Evolutionary conservation across 2,113 vertebrate species (phyloP), one percentile per base, ranked within the genome.

Genomic region (Platysteira castanea): DNA sequence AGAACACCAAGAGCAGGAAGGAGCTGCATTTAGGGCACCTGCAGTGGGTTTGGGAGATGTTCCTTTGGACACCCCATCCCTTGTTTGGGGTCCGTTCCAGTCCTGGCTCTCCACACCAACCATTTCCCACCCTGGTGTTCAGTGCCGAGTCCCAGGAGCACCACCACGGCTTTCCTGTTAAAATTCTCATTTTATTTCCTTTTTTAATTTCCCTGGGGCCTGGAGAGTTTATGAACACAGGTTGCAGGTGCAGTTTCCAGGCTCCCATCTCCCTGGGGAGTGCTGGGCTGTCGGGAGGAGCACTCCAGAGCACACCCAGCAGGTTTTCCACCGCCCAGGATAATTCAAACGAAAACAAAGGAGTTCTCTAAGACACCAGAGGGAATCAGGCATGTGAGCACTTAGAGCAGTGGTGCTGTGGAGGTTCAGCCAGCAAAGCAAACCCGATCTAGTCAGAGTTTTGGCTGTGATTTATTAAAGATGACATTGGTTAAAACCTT

Each of bases 401-500:
- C 82, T 82, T 59, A 11, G 6, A 70, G 74, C 42, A 22, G 65
- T 5, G 15, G 15, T 28, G 12, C 52, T 14, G 20, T 1, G 57
- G 86, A 70, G 82, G 24, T 76, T 35, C 5, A 19, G 92, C 75
- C 83, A 81, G 92, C 41, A 53, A 76, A 95, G 80, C 85, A 88
- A 88, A 93, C 24, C 76, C 2, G 2, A 86, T 35, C 68, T 5
- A 52, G 57, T 83, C 88, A 53, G 85, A 60, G 2, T 50, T 82
- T 83, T 84, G n/a, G 22, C 82, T 76, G 54, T 73, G 94, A 70
- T 68, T 90, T 95, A 96, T 96, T 93, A 89, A 73, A 95, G 91
- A 87, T 69, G 94, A 89, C 67, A 59, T 78, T 74, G 96, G 64
- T 93, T 95, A 84, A 97, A 95, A 93, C 70, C 74, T 69, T 61